Conservation (phyloP, 2,113 vertebrate genomes). For the Cyrtonyx montezumae region DNA sequence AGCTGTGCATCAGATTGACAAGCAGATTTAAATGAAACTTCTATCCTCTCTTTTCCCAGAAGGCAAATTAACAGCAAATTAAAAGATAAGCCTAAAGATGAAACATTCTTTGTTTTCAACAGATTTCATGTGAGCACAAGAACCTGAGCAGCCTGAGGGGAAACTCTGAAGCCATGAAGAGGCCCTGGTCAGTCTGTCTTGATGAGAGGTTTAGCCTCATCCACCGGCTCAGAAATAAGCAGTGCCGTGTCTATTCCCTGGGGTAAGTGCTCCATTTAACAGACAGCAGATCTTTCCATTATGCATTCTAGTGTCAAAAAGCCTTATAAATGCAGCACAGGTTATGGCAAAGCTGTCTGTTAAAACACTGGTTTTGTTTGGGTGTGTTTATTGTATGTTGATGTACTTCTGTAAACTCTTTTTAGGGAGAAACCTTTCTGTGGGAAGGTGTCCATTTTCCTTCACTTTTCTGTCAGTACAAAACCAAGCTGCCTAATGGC, state of each 20-base stretch:
- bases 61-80: conserved; percentile 28
- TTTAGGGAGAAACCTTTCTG: not conserved
- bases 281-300: not conserved
- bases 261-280: conserved; percentile 72
- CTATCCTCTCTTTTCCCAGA: not conserved
- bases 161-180: conserved; percentile 29
- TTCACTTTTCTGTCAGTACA: not conserved
- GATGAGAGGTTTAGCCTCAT: conserved; percentile 83
- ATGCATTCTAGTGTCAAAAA: not conserved
- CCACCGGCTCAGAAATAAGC: conserved; percentile 79
- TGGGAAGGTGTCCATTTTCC: not conserved
- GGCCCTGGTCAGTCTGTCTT: conserved; percentile 83
- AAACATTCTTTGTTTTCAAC: conserved; percentile 63
- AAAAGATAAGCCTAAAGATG: not conserved
- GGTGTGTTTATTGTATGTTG: not conserved
- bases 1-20: not conserved
- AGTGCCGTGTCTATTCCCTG: conserved; percentile 85
- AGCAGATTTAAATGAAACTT: conserved; percentile 10
- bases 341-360: not conserved
- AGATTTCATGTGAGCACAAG: conserved; percentile 79
- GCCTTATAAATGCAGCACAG: not conserved
- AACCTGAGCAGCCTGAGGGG: conserved; percentile 55
- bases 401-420: not conserved
- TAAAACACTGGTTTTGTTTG: not conserved
- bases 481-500: not conserved